phyloP scores from a whole-genome alignment of 2,888 invertebrate genomes.

The Ctenicera cuprea region DNA sequence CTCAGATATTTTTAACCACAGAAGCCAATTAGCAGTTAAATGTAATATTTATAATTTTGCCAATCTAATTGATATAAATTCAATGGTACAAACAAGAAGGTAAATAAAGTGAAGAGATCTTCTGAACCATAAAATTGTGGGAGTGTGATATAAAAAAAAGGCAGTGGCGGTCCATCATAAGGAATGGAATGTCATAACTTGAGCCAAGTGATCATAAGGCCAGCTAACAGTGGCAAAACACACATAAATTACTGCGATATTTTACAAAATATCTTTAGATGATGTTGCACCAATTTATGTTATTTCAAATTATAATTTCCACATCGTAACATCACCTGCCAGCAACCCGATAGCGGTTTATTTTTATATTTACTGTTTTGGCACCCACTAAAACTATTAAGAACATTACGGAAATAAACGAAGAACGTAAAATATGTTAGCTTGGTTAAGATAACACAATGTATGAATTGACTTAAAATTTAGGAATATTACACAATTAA shows the following conservation, averaged over 20 bases:
- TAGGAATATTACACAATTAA: too few relatives aligned
- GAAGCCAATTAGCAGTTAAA: too few relatives aligned
- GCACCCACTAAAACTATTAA: constrained; percentile 37
- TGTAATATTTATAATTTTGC: too few relatives aligned
- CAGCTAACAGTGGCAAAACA: constrained; percentile 43
- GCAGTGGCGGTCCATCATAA: constrained; percentile 26
- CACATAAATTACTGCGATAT: constrained; percentile 43
- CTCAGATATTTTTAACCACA: too few relatives aligned
- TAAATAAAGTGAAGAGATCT: constrained; percentile 16
- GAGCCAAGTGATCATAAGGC: constrained; percentile 43
- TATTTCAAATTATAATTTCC: constrained; percentile 41
- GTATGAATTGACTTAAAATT: too few relatives aligned
- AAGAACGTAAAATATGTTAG: not conserved
- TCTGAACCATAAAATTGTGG: constrained; percentile 5
- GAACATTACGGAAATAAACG: constrained; percentile 10
- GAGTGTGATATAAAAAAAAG: constrained; percentile 21
- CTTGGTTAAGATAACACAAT: too few relatives aligned
- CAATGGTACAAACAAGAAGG: too few relatives aligned
- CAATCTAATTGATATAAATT: not conserved
- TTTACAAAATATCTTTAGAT: constrained; percentile 34
- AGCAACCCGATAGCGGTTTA: constrained; percentile 20
- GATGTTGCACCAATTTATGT: constrained; percentile 43
- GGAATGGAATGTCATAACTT: constrained; percentile 42
- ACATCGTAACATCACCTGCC: constrained; percentile 40
- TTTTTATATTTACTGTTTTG: constrained; percentile 31